Evolutionary conservation across 1,140 invertebrate species (phyloP).

Genomic region (Pseudomyrmex concolor): DNA sequence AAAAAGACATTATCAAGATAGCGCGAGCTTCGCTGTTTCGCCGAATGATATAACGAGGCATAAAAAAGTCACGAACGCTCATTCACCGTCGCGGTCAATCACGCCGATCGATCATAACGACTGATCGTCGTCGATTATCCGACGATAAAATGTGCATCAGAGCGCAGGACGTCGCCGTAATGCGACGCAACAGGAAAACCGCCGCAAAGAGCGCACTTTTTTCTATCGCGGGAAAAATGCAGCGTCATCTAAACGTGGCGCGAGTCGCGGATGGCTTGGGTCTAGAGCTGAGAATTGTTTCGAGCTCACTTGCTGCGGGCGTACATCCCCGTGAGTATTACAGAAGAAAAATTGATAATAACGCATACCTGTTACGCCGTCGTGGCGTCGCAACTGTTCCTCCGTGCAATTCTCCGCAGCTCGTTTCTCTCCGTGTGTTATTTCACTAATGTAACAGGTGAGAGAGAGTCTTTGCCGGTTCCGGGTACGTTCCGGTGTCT

Average conservation of each 20-base stretch:
- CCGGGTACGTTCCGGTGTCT: neutral
- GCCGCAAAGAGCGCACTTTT: neutral
- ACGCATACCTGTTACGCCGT: constrained; percentile 70
- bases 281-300: neutral
- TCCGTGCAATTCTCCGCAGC: neutral
- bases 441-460: constrained; percentile 10
- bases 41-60: constrained; percentile 1
- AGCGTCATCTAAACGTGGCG: neutral
- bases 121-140: constrained; percentile 2
- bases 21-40: too few species aligned
- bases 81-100: neutral
- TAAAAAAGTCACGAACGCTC: neutral
- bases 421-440: neutral
- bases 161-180: constrained; percentile 18
- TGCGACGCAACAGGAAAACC: constrained; percentile 48
- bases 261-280: neutral
- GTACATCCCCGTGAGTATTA: neutral
- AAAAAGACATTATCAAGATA: constrained; percentile 8
- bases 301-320: neutral
- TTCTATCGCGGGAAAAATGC: constrained; percentile 23
- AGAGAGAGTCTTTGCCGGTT: neutral
- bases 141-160: neutral
- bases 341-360: constrained; percentile 21
- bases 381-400: constrained; percentile 38
- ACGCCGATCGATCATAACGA: neutral